These are phyloP conservation scores for Pangasius macronema DNA, from an alignment of 2,797 vertebrate species.

Conservation along the genomic window DNA sequence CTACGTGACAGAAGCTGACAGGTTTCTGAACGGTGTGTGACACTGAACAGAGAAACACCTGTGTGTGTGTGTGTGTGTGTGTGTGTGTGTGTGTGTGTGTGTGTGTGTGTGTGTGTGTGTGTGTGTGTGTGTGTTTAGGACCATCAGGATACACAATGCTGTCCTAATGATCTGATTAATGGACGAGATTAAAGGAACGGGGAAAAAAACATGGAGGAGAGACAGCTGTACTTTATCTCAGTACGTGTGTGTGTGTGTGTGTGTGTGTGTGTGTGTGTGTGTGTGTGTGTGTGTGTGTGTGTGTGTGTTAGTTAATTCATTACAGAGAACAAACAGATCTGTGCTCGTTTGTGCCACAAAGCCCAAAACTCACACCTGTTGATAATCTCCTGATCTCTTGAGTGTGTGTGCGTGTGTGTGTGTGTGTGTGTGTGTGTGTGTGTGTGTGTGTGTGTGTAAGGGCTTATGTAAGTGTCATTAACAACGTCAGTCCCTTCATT, in stretches of 20 bases:
- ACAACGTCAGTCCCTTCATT: background rate
- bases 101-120: no score
- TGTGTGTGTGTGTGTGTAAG: background rate
- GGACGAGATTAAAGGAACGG: constrained; percentile 55
- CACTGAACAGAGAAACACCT: constrained; percentile 47
- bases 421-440: background rate
- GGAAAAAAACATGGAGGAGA: constrained; percentile 34
- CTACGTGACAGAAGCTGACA: constrained; percentile 1
- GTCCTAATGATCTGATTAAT: constrained; percentile 56
- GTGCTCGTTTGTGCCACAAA: constrained; percentile 29
- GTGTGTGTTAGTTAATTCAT: background rate
- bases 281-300: background rate
- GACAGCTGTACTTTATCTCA: constrained; percentile 56
- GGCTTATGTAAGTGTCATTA: background rate
- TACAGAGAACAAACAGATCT: background rate
- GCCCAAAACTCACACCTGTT: background rate
- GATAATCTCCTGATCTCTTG: constrained; percentile 10
- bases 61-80: constrained; percentile 49
- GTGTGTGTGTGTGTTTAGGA: constrained; percentile 47
- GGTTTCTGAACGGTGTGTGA: constrained; percentile 11
- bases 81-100: constrained; percentile 50
- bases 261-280: constrained; percentile 17
- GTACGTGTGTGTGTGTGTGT: constrained; percentile 12
- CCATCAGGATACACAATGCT: constrained; percentile 48
- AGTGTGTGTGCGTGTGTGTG: background rate